These are phyloP conservation scores for Rana temporaria DNA, from an alignment of 2,113 vertebrate species.

Conservation along the genomic window DNA sequence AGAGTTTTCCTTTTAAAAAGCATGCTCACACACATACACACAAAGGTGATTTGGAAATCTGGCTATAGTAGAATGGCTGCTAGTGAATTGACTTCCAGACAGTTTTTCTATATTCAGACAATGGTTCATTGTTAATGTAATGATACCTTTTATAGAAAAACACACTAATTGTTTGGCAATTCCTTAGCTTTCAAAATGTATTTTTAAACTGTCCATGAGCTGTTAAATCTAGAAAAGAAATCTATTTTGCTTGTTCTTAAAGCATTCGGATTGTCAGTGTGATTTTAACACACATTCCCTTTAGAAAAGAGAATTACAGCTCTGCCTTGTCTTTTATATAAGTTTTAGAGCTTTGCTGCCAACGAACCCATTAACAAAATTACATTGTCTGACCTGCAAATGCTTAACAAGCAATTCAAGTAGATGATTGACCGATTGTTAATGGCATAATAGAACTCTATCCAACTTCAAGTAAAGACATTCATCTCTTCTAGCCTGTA, in stretches of 20 bases:
- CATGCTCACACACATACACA: no score
- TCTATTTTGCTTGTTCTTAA: constrained; percentile 13
- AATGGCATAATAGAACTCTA: constrained; percentile 20
- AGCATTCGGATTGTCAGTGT: constrained; percentile 1
- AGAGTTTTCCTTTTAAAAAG: no score
- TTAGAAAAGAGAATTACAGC: constrained; percentile 11
- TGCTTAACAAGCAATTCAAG: constrained; percentile 52
- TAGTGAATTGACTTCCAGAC: no score
- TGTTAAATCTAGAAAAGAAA: constrained; percentile 3
- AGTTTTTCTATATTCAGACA: background rate
- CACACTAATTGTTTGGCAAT: background rate
- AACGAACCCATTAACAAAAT: constrained; percentile 45
- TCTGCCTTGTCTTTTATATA: constrained; percentile 13
- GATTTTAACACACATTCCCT: constrained; percentile 5
- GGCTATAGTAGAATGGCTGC: no score
- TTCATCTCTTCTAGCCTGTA: constrained; percentile 1
- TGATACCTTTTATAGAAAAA: constrained; percentile 9
- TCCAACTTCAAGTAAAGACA: constrained; percentile 1
- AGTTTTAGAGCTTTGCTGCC: constrained; percentile 34
- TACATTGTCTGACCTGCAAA: constrained; percentile 30
- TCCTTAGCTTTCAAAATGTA: constrained; percentile 22
- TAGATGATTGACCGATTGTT: constrained; percentile 34
- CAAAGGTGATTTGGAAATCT: no score
- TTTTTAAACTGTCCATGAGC: constrained; percentile 3
- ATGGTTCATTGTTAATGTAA: background rate